Percentiles rank a stretch among this genome's conserved stretches.
Evolutionary conservation across 2,888 invertebrate genomes (phyloP).

Genomic region (Metallyticus violacea): DNA sequence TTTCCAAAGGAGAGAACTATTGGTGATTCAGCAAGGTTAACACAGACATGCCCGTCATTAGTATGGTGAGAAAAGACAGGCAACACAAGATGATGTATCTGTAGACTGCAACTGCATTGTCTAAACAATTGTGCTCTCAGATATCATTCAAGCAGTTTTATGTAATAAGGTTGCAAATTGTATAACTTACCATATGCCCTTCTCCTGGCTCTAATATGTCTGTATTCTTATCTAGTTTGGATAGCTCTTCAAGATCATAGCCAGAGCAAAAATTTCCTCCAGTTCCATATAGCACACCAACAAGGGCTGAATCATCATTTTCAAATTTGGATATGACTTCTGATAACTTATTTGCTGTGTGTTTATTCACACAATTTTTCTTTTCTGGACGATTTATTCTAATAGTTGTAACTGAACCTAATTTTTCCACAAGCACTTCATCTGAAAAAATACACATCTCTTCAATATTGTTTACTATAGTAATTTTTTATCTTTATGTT

Average conservation of each 20-base stretch:
- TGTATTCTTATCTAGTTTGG: constrained; percentile 36
- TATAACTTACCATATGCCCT: constrained; percentile 52
- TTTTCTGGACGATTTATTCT: constrained; percentile 84
- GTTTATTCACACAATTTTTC: constrained; percentile 77
- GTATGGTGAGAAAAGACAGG: no score
- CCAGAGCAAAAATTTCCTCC: constrained; percentile 96
- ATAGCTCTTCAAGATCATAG: constrained; percentile 78
- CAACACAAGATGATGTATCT: no score
- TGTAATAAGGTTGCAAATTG: neutral
- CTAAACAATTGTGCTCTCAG: no score
- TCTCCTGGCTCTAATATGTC: constrained; percentile 40
- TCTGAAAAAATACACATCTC: constrained; percentile 2
- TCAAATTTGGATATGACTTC: constrained; percentile 78
- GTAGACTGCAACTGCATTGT: no score
- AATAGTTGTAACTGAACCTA: constrained; percentile 67
- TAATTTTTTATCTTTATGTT: no score
- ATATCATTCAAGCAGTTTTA: no score
- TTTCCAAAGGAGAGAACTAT: no score
- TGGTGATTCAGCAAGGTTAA: no score
- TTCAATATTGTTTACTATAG: no score
- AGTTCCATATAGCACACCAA: constrained; percentile 80
- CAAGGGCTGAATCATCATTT: constrained; percentile 63
- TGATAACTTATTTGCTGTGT: constrained; percentile 64
- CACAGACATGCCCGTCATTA: no score
- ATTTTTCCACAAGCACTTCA: constrained; percentile 56